Base-by-base conservation (phyloP, 2,888 invertebrate species). In the Coenonympha glycerion region DNA sequence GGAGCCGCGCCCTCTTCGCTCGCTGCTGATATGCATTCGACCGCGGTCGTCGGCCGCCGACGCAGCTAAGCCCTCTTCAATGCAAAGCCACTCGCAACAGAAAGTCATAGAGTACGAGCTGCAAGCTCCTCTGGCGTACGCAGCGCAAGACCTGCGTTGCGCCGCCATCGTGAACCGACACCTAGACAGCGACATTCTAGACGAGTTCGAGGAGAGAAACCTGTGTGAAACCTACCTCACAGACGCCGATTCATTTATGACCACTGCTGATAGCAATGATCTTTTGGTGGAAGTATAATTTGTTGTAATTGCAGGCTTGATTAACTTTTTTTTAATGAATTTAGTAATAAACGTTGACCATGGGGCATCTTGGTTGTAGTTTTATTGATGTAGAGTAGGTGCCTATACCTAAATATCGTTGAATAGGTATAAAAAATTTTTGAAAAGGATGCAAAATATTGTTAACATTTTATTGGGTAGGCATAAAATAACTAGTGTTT, bases 181-280 rank as follows among this genome's bases (percentile, higher is more conserved):
- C 31, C 62, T 79, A 0, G 65, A 67, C 3, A 52, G 54, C 0
- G 62, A 68, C 0, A 46, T 74, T 2, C 6, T 71, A 3, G 54
- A 69, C 9, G 57, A 33, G 0, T 80, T 70, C 37, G 57, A 73
- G 3, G 61, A 61, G 2, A 68, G 53, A 34, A 76, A 76, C 36
- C 57, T 70, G 1, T 79, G 79, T 40, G 70, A 74, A n/a, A 64
- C 72, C 0, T 79, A 73, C 41, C 45, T 71, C 0, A 28, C 64
- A 3, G 67, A 68, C 22, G 55, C 60, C 1, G 62, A 69, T n/a
- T 51, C 56, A 3, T 33, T 33, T 9, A 33, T 33, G 16, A 33
- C 31, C 16, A 16, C 31, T 33, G 16, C 16, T 3, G 31, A 33
- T 3, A 33, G 15, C 6, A 1, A 69, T 66, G 46, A 67, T 69